Base-by-base conservation (phyloP, 2,888 invertebrate species). In the Stratiomys singularior region DNA sequence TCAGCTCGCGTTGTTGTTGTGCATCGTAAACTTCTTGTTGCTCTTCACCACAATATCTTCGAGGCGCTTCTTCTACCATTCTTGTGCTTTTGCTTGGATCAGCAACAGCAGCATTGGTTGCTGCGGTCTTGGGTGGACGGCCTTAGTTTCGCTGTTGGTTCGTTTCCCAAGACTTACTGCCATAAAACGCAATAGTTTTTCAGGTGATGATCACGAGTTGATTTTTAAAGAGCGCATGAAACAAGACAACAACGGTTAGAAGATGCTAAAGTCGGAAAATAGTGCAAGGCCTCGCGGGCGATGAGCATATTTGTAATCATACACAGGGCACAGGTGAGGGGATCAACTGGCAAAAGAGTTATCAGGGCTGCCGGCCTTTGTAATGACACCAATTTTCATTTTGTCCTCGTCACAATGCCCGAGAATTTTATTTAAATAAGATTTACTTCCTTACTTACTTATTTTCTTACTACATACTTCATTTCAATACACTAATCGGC, bases 141-240 rank as follows among this genome's bases (percentile, higher is more conserved):
- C 46, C 67, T 9, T 44, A 23, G 46, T 21, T 18, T n/a, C 25
- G 21, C 3, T 25, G 47, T 69, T 28, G 37, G 27, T 25, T 63
- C 63, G 28, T 63, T 9, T 37, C 28, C n/a, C 28, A 23, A 60
- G 23, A 18, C 60, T 11, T 25, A 25, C 7, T 60, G 64, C 64
- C 64, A 69, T 13, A 21, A 63, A 71, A 23, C 47, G 71, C 9
- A 71, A 71, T 60, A 58, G 60, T 28, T 30, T 74, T 74, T 74
- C 74, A 74, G 74, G 74, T 74, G 74, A 74, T 74, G 74, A 74
- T 74, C 74, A 74, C 74, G 74, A 74, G 60, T 28, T 52, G 58
- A 74, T 58, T 74, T 52, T 74, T 74, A 74, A 74, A 58, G 58
- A 74, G 58, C 30, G 52, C n/a, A 52, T 27, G 23, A n/a, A 47